phyloP scores from a whole-genome alignment of 2,888 invertebrate genomes.

The Ichneumoninae sp. region DNA sequence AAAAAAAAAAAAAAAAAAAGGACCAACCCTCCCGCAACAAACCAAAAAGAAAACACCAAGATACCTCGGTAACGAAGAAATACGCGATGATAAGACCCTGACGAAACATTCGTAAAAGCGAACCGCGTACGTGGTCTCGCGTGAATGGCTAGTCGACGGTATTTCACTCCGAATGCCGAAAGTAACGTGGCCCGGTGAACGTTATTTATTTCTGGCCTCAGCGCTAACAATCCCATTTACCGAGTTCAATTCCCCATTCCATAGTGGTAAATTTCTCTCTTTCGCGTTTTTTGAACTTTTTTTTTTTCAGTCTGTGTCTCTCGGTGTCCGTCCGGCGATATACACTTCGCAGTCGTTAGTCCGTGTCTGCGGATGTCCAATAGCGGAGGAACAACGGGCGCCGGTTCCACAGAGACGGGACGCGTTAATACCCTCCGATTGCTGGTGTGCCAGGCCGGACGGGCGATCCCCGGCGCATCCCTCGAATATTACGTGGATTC shows the following conservation, averaged over 20 bases:
- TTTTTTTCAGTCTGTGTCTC: constrained; percentile 49
- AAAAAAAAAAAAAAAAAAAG: neutral
- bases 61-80: constrained; percentile 1
- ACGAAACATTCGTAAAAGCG: constrained; percentile 19
- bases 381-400: constrained; percentile 70
- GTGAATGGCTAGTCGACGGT: constrained; percentile 52
- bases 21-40: neutral
- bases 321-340: constrained; percentile 49
- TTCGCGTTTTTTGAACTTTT: constrained; percentile 37
- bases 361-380: constrained; percentile 68
- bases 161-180: constrained; percentile 67
- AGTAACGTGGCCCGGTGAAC: constrained; percentile 32
- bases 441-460: constrained; percentile 25
- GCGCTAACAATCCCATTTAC: constrained; percentile 73
- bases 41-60: too few relatives aligned
- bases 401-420: constrained; percentile 54
- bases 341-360: constrained; percentile 29
- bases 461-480: constrained; percentile 23
- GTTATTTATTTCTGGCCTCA: constrained; percentile 70
- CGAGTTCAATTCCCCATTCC: constrained; percentile 72
- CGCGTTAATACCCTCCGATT: constrained; percentile 69
- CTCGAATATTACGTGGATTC: constrained; percentile 48
- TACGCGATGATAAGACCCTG: too few relatives aligned
- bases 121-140: neutral
- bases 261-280: constrained; percentile 20